phyloP scores from a whole-genome alignment of 2,113 vertebrate species.

The Syngnathus typhle region DNA sequence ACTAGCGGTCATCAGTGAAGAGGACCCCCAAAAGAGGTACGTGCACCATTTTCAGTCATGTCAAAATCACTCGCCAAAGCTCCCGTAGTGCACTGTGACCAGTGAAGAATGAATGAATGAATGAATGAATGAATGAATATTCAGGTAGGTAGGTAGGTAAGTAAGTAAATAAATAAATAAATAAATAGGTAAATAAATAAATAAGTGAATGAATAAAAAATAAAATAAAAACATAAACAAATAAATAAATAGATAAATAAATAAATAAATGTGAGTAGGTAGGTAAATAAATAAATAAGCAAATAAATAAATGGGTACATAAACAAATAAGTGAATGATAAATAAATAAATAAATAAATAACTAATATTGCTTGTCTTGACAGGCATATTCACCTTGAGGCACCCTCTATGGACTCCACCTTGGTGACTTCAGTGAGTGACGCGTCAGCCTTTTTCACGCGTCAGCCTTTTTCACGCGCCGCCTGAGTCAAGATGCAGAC shows the following conservation, averaged over 20 bases:
- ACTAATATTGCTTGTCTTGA: not conserved
- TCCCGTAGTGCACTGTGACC: not conserved
- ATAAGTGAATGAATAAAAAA: no score
- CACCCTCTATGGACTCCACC: not conserved
- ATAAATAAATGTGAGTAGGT: no score
- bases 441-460: slow-evolving; percentile 18
- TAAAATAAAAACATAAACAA: no score
- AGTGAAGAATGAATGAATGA: not conserved
- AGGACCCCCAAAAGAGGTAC: not conserved
- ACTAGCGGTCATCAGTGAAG: not conserved
- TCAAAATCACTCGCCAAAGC: not conserved
- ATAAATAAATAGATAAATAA: no score
- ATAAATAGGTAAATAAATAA: no score
- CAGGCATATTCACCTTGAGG: slow-evolving; percentile 29
- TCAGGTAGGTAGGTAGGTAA: no score
- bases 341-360: no score
- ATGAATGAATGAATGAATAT: no score
- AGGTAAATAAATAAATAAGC: no score
- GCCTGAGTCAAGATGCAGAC: slow-evolving; percentile 22
- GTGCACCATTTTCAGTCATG: not conserved
- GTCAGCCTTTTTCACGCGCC: slow-evolving; percentile 16
- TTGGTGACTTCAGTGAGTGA: slow-evolving; percentile 9
- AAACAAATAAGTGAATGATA: no score
- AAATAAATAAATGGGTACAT: no score
- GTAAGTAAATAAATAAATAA: no score